phyloP scores from a whole-genome alignment of 2,797 vertebrate species.

The Erethizon dorsatum region DNA sequence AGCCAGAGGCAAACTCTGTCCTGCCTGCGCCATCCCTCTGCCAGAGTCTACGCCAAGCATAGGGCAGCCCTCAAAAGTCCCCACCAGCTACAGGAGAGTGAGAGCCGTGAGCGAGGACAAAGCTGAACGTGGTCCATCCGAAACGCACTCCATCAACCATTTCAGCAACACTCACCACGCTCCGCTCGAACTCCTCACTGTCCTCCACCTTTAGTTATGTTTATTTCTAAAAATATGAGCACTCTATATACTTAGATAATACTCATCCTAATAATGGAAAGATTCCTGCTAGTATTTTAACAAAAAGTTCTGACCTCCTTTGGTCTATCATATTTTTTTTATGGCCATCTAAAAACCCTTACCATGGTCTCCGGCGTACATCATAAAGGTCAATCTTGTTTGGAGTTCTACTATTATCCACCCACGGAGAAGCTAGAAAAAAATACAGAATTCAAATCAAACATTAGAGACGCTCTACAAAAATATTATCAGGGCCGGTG shows the following conservation, averaged over 20 bases:
- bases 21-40: background rate
- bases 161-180: background rate
- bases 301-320: background rate
- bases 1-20: conserved; percentile 26
- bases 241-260: background rate
- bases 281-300: background rate
- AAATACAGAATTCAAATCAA: background rate
- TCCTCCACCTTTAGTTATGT: background rate
- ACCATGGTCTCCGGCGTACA: conserved; percentile 98
- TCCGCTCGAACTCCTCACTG: background rate
- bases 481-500: too few relatives aligned
- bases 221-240: background rate
- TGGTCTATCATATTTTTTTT: background rate
- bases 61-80: background rate
- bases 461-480: background rate
- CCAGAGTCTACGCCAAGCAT: background rate
- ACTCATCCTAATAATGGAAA: background rate
- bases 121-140: background rate
- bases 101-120: background rate
- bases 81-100: background rate
- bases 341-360: conserved; percentile 81
- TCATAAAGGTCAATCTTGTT: conserved; percentile 99
- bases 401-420: conserved; percentile 95
- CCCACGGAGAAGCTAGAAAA: conserved; percentile 96
- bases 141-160: background rate